Percentiles rank a stretch among this genome's conserved stretches.
phyloP scores from a whole-genome alignment of 1,140 invertebrate species.

The Andricus grossulariae region DNA sequence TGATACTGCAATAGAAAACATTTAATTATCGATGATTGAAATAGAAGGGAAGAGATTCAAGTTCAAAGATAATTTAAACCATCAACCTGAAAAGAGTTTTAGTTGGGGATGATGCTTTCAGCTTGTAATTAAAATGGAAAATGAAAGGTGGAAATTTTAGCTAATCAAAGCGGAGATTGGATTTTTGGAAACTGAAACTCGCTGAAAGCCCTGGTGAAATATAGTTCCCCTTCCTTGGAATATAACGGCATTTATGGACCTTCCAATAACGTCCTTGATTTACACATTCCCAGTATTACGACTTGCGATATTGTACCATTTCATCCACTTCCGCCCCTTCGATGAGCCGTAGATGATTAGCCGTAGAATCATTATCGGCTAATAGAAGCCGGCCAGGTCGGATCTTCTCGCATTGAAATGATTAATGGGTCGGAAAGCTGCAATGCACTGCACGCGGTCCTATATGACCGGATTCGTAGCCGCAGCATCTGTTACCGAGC shows the following conservation, averaged over 20 bases:
- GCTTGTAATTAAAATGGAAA: background rate
- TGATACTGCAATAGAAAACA: too few relatives aligned
- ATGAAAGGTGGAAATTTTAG: background rate
- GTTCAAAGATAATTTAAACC: background rate
- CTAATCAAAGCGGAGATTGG: slow-evolving; percentile 13
- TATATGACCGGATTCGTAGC: slow-evolving; percentile 27
- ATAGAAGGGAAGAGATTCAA: too few relatives aligned
- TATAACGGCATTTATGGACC: slow-evolving; percentile 5
- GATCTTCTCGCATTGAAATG: slow-evolving; percentile 33
- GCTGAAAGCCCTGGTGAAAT: background rate
- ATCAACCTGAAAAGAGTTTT: background rate
- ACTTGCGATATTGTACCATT: slow-evolving; percentile 15
- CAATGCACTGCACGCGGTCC: slow-evolving; percentile 27
- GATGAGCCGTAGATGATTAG: slow-evolving; percentile 36
- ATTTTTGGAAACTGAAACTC: slow-evolving; percentile 9
- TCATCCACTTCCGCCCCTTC: slow-evolving; percentile 6
- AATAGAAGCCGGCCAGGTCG: slow-evolving; percentile 22
- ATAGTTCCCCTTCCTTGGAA: background rate
- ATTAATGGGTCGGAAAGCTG: slow-evolving; percentile 38
- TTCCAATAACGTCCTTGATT: slow-evolving; percentile 24
- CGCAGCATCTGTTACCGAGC: slow-evolving; percentile 28
- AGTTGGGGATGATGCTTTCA: background rate
- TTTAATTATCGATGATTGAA: too few relatives aligned
- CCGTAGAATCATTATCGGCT: slow-evolving; percentile 41
- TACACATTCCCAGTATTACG: slow-evolving; percentile 23